These are phyloP conservation scores for Pipa parva DNA, from an alignment of 2,113 vertebrate genomes.

Conservation along the genomic window DNA sequence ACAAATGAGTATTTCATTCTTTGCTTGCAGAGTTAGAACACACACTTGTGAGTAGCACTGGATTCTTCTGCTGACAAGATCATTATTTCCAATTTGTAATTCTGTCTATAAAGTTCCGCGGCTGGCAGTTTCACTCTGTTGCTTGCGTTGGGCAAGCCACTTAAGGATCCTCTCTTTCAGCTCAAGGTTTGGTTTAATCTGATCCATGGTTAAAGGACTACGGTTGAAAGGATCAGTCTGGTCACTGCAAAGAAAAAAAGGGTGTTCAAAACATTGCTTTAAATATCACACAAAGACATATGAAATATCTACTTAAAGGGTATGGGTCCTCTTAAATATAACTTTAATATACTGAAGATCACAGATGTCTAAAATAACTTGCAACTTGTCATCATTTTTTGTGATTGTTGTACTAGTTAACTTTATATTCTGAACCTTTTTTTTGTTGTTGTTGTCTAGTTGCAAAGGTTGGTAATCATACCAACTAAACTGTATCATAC, in stretches of 20 bases:
- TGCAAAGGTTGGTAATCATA: too few relatives aligned
- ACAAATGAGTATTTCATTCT: background rate
- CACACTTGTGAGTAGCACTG: background rate
- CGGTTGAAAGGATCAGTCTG: constrained; percentile 98
- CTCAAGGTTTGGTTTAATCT: constrained; percentile 95
- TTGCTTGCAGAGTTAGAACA: background rate
- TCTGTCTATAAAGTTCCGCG: background rate
- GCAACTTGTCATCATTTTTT: too few relatives aligned
- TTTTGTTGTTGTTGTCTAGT: too few relatives aligned
- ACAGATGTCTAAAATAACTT: too few relatives aligned
- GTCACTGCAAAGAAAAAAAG: constrained; percentile 71
- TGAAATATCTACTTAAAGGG: too few relatives aligned
- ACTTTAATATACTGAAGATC: too few relatives aligned
- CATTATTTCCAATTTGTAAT: background rate
- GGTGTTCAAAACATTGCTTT: too few relatives aligned
- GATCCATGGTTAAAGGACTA: constrained; percentile 97
- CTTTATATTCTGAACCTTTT: too few relatives aligned
- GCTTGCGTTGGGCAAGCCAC: constrained; percentile 88
- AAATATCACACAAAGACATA: too few relatives aligned
- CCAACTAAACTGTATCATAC: too few relatives aligned
- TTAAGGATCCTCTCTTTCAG: constrained; percentile 87
- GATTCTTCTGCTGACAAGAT: background rate
- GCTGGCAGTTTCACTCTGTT: constrained; percentile 72
- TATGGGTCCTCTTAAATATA: too few relatives aligned
- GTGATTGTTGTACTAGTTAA: too few relatives aligned